These are phyloP conservation scores for Linurgus olivaceus DNA, from an alignment of 2,797 vertebrate genomes.

Conservation along the genomic window DNA sequence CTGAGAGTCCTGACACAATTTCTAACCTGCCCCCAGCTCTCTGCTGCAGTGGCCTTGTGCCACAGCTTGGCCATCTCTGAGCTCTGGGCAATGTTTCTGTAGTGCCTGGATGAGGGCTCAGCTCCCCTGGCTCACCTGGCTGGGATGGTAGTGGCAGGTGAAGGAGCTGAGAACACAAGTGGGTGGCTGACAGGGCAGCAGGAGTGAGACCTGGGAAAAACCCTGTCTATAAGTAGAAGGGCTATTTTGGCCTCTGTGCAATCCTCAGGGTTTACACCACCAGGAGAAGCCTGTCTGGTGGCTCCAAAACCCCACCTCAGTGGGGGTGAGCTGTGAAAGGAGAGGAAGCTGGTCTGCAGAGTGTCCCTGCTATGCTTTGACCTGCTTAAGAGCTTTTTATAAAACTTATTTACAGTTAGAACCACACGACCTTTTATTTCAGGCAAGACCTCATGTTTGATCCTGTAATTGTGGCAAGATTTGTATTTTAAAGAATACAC, in stretches of 20 bases:
- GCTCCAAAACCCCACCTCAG: neutral
- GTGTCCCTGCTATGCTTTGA: neutral
- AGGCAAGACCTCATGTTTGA: neutral
- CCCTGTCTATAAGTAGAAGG: neutral
- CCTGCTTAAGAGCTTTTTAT: constrained; percentile 22
- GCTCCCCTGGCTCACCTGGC: neutral
- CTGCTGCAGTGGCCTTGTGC: neutral
- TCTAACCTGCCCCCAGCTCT: neutral
- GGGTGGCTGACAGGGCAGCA: neutral
- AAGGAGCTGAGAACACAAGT: neutral
- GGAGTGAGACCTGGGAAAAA: neutral
- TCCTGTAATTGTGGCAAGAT: neutral
- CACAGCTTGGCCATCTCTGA: rapidly evolving
- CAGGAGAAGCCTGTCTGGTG: neutral
- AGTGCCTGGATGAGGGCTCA: rapidly evolving
- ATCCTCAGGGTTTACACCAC: neutral
- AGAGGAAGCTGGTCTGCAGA: neutral
- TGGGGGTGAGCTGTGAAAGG: neutral
- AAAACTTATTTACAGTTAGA: constrained; percentile 3
- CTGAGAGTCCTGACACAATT: neutral
- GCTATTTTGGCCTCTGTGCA: neutral
- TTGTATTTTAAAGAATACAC: neutral
- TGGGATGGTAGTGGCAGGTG: neutral
- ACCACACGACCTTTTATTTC: neutral
- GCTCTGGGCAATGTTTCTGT: too few relatives aligned